Evolutionary conservation across 2,797 vertebrate genomes (phyloP).

Genomic region (Bufotes viridis): DNA sequence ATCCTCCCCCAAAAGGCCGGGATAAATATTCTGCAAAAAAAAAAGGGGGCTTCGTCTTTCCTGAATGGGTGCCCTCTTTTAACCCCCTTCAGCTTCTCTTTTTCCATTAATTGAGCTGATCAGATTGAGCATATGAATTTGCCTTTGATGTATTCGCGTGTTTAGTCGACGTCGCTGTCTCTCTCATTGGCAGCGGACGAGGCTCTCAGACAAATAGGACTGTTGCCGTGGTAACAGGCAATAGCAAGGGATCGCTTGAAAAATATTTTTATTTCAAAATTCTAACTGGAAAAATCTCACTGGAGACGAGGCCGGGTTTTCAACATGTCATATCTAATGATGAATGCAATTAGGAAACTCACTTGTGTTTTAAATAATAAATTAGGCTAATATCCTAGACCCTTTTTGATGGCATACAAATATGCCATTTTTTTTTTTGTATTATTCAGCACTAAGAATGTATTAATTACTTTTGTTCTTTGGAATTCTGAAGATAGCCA

Average conservation of each 20-base stretch:
- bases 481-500: constrained; percentile 75
- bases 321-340: constrained; percentile 84
- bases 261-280: constrained; percentile 94
- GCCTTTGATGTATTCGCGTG: constrained; percentile 88
- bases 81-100: constrained; percentile 91
- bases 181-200: constrained; percentile 84
- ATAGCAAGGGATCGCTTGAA: constrained; percentile 90
- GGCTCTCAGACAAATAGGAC: constrained; percentile 91
- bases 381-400: constrained; percentile 83
- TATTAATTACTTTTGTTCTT: constrained; percentile 80
- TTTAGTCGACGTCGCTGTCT: constrained; percentile 81
- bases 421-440: constrained; percentile 66
- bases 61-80: constrained; percentile 88
- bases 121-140: constrained; percentile 89
- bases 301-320: constrained; percentile 80
- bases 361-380: constrained; percentile 87
- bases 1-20: constrained; percentile 83
- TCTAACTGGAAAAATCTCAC: constrained; percentile 86
- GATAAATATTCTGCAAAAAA: constrained; percentile 75
- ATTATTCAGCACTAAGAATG: constrained; percentile 78
- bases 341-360: constrained; percentile 86
- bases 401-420: constrained; percentile 80
- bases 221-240: constrained; percentile 92
- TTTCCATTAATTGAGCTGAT: constrained; percentile 95
- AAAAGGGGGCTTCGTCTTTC: constrained; percentile 77